These are phyloP conservation scores for Monopterus albus DNA, from an alignment of 2,113 vertebrate species.

Conservation along the genomic window DNA sequence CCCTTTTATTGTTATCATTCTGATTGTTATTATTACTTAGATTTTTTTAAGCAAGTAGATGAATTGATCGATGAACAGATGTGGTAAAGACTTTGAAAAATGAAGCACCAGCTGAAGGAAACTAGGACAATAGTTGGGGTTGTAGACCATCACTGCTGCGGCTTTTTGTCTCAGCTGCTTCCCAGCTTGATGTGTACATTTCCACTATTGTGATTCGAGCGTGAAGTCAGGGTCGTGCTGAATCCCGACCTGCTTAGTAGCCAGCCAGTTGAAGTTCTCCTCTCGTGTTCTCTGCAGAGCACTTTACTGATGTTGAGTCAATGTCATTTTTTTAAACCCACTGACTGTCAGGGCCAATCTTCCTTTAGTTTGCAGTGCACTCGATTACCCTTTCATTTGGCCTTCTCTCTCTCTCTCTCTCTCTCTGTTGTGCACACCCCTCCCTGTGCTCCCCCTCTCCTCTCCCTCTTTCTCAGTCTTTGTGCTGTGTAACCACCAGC, in stretches of 20 bases:
- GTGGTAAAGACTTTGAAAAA: too few species aligned
- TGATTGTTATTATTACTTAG: too few species aligned
- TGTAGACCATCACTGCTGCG: too few species aligned
- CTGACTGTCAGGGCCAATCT: conserved; percentile 29
- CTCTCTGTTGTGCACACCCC: conserved; percentile 6
- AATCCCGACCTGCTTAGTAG: neutral
- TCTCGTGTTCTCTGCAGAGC: conserved; percentile 10
- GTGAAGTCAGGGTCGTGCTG: neutral
- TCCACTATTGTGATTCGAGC: conserved; percentile 1
- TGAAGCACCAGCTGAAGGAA: too few species aligned
- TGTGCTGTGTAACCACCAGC: conserved; percentile 62
- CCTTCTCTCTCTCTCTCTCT: conserved; percentile 21
- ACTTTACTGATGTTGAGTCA: conserved; percentile 25
- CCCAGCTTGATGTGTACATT: neutral
- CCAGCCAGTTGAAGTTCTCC: too few species aligned
- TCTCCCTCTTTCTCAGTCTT: conserved; percentile 37
- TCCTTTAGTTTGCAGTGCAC: conserved; percentile 41
- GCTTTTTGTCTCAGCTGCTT: neutral
- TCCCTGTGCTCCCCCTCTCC: conserved; percentile 21
- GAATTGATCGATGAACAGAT: too few species aligned
- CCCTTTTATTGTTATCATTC: too few species aligned
- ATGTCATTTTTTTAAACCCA: conserved; percentile 26
- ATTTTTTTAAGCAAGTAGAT: too few species aligned
- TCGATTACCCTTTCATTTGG: conserved; percentile 49
- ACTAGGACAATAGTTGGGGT: too few species aligned